Percentiles rank a stretch among this genome's conserved stretches.
These are phyloP conservation scores for Silurus lanzhouensis DNA, from an alignment of 2,797 vertebrate species.

Conservation along the genomic window DNA sequence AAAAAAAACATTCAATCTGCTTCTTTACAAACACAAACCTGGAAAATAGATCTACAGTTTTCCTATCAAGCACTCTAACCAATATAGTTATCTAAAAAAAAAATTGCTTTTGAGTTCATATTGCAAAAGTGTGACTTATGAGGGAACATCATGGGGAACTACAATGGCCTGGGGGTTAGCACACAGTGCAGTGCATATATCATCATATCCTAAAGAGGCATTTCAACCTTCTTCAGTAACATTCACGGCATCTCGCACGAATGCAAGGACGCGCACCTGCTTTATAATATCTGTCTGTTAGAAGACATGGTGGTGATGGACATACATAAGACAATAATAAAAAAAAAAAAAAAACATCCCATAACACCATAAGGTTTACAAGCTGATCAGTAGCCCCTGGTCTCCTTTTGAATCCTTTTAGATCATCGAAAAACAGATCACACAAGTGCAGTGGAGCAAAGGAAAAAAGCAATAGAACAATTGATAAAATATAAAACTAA, in stretches of 20 bases:
- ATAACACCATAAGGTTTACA: conserved; percentile 9
- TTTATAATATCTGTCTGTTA: not conserved
- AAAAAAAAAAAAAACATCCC: not conserved
- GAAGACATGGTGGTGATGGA: not conserved
- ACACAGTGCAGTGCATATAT: conserved; percentile 2
- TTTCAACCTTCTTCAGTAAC: not conserved
- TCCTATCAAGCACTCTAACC: conserved; percentile 22
- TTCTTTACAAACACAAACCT: conserved; percentile 20
- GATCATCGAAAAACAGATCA: not conserved
- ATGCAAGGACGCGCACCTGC: not conserved
- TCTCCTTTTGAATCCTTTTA: not conserved
- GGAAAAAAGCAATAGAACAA: conserved; percentile 19
- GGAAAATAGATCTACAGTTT: conserved; percentile 28
- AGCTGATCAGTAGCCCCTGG: conserved; percentile 11
- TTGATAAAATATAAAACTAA: not conserved
- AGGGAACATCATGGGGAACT: not conserved
- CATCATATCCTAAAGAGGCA: not conserved
- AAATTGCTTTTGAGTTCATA: conserved; percentile 22
- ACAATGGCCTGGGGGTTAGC: not conserved
- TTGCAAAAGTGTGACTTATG: conserved; percentile 25
- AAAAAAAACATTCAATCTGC: not conserved
- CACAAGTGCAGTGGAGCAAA: conserved; percentile 15
- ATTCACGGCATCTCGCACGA: not conserved
- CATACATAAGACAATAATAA: not conserved
- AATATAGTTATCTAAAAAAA: conserved; percentile 20